Evolutionary conservation across 2,888 invertebrate genomes (phyloP).

Genomic region (Synanthedon myopaeformis): DNA sequence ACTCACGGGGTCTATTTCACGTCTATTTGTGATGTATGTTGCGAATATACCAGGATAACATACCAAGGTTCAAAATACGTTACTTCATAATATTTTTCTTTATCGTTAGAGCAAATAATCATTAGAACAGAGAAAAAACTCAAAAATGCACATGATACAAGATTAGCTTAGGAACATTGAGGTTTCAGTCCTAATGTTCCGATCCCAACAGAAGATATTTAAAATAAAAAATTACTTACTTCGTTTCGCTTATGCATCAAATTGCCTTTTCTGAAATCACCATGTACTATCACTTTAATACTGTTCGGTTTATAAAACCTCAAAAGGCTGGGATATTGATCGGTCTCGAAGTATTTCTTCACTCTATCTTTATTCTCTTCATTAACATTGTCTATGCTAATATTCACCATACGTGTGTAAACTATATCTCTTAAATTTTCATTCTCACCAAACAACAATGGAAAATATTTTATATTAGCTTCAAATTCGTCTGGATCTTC

Average conservation of each 20-base stretch:
- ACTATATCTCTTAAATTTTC: neutral
- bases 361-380: neutral
- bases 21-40: too few relatives aligned
- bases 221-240: neutral
- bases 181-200: too few relatives aligned
- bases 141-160: too few relatives aligned
- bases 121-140: too few relatives aligned
- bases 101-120: too few relatives aligned
- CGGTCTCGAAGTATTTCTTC: neutral
- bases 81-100: too few relatives aligned
- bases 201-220: too few relatives aligned
- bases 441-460: neutral
- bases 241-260: constrained; percentile 9
- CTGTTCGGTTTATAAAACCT: neutral
- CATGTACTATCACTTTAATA: constrained; percentile 10
- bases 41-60: too few relatives aligned
- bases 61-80: too few relatives aligned
- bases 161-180: too few relatives aligned
- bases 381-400: neutral
- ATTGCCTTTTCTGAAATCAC: constrained; percentile 18
- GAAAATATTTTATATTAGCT: neutral
- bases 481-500: constrained; percentile 23
- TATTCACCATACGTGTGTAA: neutral
- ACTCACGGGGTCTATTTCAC: too few relatives aligned
- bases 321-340: neutral